Evolutionary conservation across 2,113 vertebrate genomes (phyloP).

Genomic region (Brachirus orientalis): DNA sequence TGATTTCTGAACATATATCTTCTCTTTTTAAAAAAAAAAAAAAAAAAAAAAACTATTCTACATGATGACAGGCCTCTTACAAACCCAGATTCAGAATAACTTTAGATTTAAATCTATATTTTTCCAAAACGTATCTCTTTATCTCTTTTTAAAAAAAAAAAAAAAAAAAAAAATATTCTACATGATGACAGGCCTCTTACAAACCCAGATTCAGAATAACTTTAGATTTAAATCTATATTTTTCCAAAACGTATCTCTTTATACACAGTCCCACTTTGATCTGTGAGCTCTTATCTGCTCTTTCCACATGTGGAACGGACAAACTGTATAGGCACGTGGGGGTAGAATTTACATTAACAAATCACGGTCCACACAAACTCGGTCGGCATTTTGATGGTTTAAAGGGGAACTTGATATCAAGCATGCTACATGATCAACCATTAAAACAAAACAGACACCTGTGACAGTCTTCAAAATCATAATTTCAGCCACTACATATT

Average conservation of each 20-base stretch:
- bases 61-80: constrained; percentile 58
- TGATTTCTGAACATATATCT: constrained; percentile 87
- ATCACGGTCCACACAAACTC: constrained; percentile 51
- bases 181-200: constrained; percentile 58
- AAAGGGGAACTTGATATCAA: constrained; percentile 73
- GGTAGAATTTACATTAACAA: constrained; percentile 62
- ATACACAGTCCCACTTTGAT: constrained; percentile 58
- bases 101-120: constrained; percentile 67
- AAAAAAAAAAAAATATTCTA: constrained; percentile 80
- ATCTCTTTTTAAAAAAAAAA: no score
- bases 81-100: constrained; percentile 54
- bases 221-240: constrained; percentile 67
- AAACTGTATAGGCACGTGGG: constrained; percentile 83
- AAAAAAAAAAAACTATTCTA: constrained; percentile 80
- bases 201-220: constrained; percentile 54
- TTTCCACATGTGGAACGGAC: constrained; percentile 74
- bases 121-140: constrained; percentile 83
- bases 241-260: constrained; percentile 59
- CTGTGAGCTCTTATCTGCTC: constrained; percentile 23
- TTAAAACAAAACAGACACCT: constrained; percentile 43
- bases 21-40: no score
- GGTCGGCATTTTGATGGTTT: constrained; percentile 55
- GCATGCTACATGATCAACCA: constrained; percentile 60
- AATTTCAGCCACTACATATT: constrained; percentile 18
- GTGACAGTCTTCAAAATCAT: constrained; percentile 15